Conservation (phyloP, 2,888 invertebrate species). For the Dugesia japonica region DNA sequence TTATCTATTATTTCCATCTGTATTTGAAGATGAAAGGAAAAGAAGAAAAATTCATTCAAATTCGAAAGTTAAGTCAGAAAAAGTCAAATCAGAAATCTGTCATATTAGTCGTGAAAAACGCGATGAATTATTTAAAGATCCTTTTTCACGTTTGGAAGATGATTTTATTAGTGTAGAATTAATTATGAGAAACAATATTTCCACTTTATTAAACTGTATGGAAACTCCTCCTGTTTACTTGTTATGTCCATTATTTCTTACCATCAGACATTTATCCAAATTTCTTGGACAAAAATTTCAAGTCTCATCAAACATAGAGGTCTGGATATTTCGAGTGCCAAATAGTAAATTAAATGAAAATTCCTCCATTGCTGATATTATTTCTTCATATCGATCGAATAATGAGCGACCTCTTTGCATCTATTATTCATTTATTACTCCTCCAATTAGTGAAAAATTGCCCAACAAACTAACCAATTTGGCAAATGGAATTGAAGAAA, state of each 20-base stretch:
- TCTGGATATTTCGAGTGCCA: background rate
- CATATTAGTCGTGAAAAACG: constrained; percentile 57
- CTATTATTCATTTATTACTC: background rate
- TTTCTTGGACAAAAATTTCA: constrained; percentile 10
- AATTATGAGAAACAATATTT: background rate
- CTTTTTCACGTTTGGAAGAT: background rate
- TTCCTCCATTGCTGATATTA: background rate
- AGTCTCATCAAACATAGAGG: background rate
- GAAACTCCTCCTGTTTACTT: constrained; percentile 7
- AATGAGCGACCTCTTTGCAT: background rate
- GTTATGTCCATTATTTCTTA: constrained; percentile 1
- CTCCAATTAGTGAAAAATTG: background rate
- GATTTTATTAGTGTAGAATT: background rate
- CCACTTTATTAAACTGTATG: background rate
- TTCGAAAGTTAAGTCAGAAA: too few relatives aligned
- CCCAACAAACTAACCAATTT: background rate
- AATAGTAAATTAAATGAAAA: background rate
- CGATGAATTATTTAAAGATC: constrained; percentile 56
- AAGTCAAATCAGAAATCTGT: constrained; percentile 3
- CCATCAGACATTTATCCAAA: background rate
- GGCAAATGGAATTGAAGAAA: background rate
- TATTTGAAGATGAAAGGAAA: constrained; percentile 78
- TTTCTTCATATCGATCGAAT: background rate
- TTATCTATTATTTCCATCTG: constrained; percentile 82
- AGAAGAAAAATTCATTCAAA: constrained; percentile 66